These are phyloP conservation scores for Proales similis DNA, from an alignment of 1,140 invertebrate genomes.

Conservation along the genomic window DNA sequence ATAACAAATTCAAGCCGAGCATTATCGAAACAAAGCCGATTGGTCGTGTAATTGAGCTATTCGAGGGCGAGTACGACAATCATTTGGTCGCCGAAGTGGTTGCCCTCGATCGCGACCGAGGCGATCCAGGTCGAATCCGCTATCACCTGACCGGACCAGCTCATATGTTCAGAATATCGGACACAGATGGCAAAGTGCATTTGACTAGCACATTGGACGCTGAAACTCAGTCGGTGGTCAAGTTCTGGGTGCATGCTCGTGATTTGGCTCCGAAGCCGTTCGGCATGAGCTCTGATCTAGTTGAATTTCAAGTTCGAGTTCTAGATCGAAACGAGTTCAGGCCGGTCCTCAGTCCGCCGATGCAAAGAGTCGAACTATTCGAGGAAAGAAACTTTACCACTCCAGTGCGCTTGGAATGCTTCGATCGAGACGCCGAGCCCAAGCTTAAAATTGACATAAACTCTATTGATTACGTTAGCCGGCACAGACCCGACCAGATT, in stretches of 20 bases:
- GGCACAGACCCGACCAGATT: slow-evolving; percentile 3
- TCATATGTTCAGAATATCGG: slow-evolving; percentile 11
- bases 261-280: slow-evolving; percentile 25
- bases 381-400: too few species aligned
- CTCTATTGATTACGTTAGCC: slow-evolving; percentile 12
- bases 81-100: slow-evolving; percentile 11
- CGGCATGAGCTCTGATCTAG: slow-evolving; percentile 18
- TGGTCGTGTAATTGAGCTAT: background rate
- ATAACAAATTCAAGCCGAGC: slow-evolving; percentile 30
- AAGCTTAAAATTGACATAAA: slow-evolving; percentile 1
- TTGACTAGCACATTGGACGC: slow-evolving; percentile 28
- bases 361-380: slow-evolving; percentile 4
- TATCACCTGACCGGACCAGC: slow-evolving; percentile 23
- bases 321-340: slow-evolving; percentile 8
- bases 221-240: slow-evolving; percentile 3
- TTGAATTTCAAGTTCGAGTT: slow-evolving; percentile 12
- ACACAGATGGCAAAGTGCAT: slow-evolving; percentile 6
- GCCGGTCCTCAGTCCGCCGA: slow-evolving; percentile 9
- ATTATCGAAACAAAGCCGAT: slow-evolving; percentile 11
- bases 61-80: slow-evolving; percentile 6
- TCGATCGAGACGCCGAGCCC: slow-evolving; percentile 24
- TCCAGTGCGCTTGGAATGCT: slow-evolving; percentile 16
- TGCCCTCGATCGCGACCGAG: slow-evolving; percentile 12
- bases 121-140: slow-evolving; percentile 12
- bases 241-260: slow-evolving; percentile 21